Evolutionary conservation across 2,797 vertebrate genomes (phyloP), one percentile per base, ranked within the genome.

Genomic region (Eutrigla gurnardus): DNA sequence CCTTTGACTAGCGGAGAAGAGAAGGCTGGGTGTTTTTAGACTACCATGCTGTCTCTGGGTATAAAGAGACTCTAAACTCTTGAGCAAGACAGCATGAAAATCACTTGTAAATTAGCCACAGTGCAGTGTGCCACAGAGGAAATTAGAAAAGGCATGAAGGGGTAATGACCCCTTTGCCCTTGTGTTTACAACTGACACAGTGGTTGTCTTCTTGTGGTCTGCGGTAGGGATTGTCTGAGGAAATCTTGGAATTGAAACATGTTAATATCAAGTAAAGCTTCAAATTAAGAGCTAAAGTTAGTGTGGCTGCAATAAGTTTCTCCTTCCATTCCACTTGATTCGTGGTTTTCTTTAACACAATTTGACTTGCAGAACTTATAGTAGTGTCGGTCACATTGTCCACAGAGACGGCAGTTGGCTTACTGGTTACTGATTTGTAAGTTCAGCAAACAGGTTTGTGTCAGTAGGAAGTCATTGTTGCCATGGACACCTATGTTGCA

Each of bases 361-460:
- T 76, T 84, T 84, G 70, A 82, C 79, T 83, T 87, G 36, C 72
- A 63, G 37, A 69, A 64, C 15, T 73, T 81, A 25, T 2, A 25
- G 1, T 25, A n/a, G 74, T n/a, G 62, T 75, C 25, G 8, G 62
- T 74, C 66, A 69, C 54, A 45, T 65, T 68, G 72, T 81, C 54
- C n/a, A 37, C 17, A 49, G 58, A 81, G 57, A 67, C 32, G 60
- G 49, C 58, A 2, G 60, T 81, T 85, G 59, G 57, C 73, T 69
- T 3, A 15, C 79, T 79, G 64, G 86, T 91, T 91, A 90, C 85
- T 88, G 77, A 90, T 92, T 91, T 90, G 85, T 88, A 78, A 83
- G 43, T 70, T 82, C 52, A 84, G 81, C 82, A 77, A 89, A 92
- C 90, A 91, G 87, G 88, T 93, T 91, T 80, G 70, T 86, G 77